phyloP scores from a whole-genome alignment of 92 coral and sea anemone species.

The Scolanthus callimorphus region DNA sequence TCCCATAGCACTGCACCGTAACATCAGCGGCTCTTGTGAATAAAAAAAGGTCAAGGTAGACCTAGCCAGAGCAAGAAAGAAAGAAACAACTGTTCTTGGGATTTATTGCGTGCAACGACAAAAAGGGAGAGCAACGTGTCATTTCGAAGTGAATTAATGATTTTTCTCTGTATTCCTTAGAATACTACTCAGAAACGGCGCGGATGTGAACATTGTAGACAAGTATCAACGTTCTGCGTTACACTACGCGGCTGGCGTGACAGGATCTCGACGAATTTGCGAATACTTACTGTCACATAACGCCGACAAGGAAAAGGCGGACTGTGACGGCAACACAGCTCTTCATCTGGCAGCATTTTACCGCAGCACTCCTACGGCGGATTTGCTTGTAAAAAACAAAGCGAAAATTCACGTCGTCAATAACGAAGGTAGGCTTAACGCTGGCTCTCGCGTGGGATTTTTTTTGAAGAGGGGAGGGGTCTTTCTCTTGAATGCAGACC shows the following conservation, averaged over 20 bases:
- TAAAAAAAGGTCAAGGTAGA: too few relatives aligned
- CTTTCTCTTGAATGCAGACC: too few relatives aligned
- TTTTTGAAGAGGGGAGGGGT: too few relatives aligned
- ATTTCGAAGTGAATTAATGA: neutral
- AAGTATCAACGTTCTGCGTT: conserved; percentile 46
- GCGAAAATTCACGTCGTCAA: conserved; percentile 37
- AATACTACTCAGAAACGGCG: conserved; percentile 44
- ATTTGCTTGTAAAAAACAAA: conserved; percentile 47
- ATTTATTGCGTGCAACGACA: too few relatives aligned
- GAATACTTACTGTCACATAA: conserved; percentile 56
- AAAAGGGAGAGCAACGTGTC: too few relatives aligned
- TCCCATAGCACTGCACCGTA: too few relatives aligned
- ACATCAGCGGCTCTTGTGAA: too few relatives aligned
- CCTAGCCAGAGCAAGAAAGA: too few relatives aligned
- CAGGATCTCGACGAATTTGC: conserved; percentile 57
- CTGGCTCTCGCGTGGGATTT: too few relatives aligned
- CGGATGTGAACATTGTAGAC: conserved; percentile 35
- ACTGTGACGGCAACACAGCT: conserved; percentile 56
- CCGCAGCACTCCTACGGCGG: conserved; percentile 72
- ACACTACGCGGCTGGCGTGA: conserved; percentile 72
- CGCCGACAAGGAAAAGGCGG: conserved; percentile 43
- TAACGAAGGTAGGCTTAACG: conserved; percentile 59
- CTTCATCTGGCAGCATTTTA: conserved; percentile 67
- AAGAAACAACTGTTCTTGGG: too few relatives aligned
- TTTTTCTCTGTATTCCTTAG: conserved; percentile 10